A percentile compares a stretch with the other conserved stretches of the same genome.
These are phyloP conservation scores for Congeria kusceri DNA, from an alignment of 2,888 invertebrate genomes.

Conservation along the genomic window DNA sequence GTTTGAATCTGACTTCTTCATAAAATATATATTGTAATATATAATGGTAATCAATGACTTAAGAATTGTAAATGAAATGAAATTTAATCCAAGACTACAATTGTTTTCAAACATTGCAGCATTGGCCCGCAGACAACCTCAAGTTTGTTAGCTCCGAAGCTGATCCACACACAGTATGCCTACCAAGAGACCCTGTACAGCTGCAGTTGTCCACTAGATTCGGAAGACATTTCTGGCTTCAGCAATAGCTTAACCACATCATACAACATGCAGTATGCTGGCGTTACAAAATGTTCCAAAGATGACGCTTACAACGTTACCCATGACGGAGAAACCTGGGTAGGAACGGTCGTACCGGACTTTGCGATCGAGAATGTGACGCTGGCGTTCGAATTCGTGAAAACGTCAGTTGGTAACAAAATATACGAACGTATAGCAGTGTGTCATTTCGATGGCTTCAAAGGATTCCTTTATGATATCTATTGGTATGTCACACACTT, in stretches of 20 bases:
- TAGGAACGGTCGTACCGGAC: neutral
- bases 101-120: neutral
- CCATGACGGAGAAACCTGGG: neutral
- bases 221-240: neutral
- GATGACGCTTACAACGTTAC: neutral
- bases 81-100: no score
- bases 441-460: no score
- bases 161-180: neutral
- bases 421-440: no score
- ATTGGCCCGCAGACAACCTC: no score
- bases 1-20: no score
- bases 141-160: neutral
- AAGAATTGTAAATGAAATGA: no score
- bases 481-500: no score
- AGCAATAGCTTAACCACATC: neutral
- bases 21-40: no score
- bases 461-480: no score
- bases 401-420: no score
- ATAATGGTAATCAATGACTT: no score
- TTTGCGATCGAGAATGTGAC: conserved; percentile 3
- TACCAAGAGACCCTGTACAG: neutral
- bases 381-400: neutral
- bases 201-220: neutral
- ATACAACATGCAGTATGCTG: neutral
- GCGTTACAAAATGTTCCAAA: neutral